These are phyloP conservation scores for Plectropomus leopardus DNA, from an alignment of 2,113 vertebrate genomes.

Conservation along the genomic window DNA sequence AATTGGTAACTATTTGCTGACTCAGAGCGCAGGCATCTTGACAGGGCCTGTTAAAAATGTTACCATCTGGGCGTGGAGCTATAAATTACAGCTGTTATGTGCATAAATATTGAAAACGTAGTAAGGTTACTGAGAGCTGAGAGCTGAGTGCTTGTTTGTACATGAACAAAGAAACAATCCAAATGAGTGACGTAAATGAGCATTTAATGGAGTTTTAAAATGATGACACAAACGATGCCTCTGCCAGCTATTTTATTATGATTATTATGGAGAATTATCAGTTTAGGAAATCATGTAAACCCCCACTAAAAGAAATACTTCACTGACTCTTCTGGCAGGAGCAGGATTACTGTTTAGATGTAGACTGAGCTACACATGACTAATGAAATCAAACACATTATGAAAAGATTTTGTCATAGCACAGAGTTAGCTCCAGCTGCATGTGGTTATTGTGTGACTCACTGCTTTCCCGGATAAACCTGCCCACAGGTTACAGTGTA, in stretches of 20 bases:
- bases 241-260: neutral
- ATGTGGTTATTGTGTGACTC: slow-evolving; percentile 5
- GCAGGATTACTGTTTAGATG: neutral
- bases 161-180: neutral
- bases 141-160: neutral
- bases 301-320: neutral
- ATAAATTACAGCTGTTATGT: neutral
- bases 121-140: neutral
- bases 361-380: neutral
- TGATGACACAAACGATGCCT: neutral
- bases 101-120: neutral
- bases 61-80: neutral
- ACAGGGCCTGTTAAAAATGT: neutral
- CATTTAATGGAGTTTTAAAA: neutral
- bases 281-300: slow-evolving; percentile 13
- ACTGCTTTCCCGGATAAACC: neutral
- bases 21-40: neutral
- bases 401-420: neutral
- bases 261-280: neutral
- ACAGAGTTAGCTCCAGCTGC: neutral
- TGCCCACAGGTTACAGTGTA: neutral
- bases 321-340: neutral
- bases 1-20: neutral
- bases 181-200: neutral
- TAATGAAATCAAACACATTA: neutral